Conservation (phyloP, 2,797 vertebrate genomes). For the Gymnothorax reevesii region DNA sequence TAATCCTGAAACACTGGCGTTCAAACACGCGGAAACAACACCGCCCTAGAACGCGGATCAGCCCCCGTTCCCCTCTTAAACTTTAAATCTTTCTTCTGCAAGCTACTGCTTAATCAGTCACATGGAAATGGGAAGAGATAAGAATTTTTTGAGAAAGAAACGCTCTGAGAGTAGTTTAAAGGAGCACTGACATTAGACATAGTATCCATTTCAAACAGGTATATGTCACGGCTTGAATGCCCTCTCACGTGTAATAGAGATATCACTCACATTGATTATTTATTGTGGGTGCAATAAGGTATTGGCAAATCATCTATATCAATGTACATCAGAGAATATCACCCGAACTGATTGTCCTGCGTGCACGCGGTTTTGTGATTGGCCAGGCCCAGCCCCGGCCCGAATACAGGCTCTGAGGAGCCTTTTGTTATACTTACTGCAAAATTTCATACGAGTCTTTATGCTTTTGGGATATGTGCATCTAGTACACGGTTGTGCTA, state of each 20-base stretch:
- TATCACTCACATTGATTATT: background rate
- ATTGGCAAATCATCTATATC: background rate
- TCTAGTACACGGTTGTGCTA: background rate
- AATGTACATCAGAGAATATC: background rate
- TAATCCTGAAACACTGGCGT: constrained; percentile 44
- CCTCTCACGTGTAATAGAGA: background rate
- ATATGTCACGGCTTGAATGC: background rate
- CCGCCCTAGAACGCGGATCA: background rate
- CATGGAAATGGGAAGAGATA: background rate
- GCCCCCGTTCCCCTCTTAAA: background rate
- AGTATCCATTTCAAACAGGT: constrained; percentile 5
- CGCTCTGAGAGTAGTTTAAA: background rate
- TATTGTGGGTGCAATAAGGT: background rate
- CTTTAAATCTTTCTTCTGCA: too few relatives aligned
- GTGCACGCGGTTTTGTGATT: too few relatives aligned
- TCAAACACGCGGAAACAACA: constrained; percentile 38
- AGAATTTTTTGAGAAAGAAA: background rate
- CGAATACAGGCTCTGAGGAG: too few relatives aligned
- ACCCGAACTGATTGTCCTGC: too few relatives aligned
- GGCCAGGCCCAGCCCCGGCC: too few relatives aligned
- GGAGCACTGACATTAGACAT: background rate
- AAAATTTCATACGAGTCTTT: background rate
- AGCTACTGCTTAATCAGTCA: too few relatives aligned
- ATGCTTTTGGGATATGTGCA: background rate
- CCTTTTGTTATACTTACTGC: too few relatives aligned